Percentiles rank a stretch among this genome's conserved stretches.
Evolutionary conservation across 2,888 invertebrate genomes (phyloP).

Genomic region (Lochmaea crataegi): DNA sequence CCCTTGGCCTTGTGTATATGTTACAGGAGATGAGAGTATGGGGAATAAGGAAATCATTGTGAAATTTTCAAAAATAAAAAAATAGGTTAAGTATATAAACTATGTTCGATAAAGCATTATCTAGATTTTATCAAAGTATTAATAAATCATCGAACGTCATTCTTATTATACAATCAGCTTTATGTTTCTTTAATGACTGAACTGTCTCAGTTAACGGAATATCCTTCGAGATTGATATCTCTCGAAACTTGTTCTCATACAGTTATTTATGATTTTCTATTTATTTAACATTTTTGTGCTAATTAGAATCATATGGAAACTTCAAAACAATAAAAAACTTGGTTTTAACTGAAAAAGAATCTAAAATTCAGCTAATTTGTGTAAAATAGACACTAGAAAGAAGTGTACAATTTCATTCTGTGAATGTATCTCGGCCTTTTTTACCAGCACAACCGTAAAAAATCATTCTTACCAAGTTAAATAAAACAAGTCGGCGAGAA

Average conservation of each 20-base stretch:
- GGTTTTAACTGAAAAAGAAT: too few relatives aligned
- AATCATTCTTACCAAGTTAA: conserved; percentile 26
- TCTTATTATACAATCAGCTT: conserved; percentile 13
- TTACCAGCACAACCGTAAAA: conserved; percentile 18
- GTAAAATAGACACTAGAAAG: neutral
- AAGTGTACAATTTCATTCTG: conserved; percentile 15
- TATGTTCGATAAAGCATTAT: neutral
- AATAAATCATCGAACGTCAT: conserved; percentile 20
- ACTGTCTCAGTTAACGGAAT: conserved; percentile 15
- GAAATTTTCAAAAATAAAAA: neutral
- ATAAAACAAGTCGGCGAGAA: conserved; percentile 38
- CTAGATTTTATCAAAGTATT: conserved; percentile 17
- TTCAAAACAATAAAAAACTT: too few relatives aligned
- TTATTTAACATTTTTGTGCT: neutral
- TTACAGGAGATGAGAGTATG: too few relatives aligned
- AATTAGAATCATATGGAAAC: too few relatives aligned
- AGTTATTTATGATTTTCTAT: neutral
- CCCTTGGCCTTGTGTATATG: too few relatives aligned
- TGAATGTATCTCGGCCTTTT: neutral
- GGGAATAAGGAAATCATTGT: neutral
- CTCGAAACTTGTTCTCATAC: conserved; percentile 5
- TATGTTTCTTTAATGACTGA: conserved; percentile 19
- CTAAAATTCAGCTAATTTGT: neutral
- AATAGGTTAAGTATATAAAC: neutral
- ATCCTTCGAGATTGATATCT: conserved; percentile 17